Evolutionary conservation across 2,113 vertebrate species (phyloP), one percentile per base, ranked within the genome.

Genomic region (Crotalus tigris): DNA sequence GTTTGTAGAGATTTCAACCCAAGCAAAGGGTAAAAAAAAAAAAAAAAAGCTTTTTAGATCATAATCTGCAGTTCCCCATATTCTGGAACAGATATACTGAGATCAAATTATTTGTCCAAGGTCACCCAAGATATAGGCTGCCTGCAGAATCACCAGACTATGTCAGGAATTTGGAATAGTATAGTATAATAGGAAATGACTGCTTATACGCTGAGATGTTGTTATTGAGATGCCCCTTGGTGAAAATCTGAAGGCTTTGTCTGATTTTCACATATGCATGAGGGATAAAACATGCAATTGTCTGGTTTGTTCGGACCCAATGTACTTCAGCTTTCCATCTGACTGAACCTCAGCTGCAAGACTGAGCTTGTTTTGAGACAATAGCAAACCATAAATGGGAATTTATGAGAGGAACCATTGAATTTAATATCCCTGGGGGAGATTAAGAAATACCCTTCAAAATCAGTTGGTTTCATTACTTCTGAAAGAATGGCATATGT

Each of bases 351-450:
- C 26, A 17, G 11, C 87, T 49, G 13, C 53, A 15, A 51, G 53
- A 46, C n/a, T 57, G 33, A 51, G 39, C 29, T 57, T 57, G 24
- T 21, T 89, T 55, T 9, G 19, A 90, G 53, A 89, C 64, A 89
- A 92, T 90, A 58, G 64, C 92, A 85, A 92, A 85, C 33, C 69
- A 85, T 85, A 90, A 90, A 85, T 51, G 39, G 54, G 39, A 89
- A 89, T 75, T 46, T 58, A 92, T 92, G 88, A 33, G 64, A 92
- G 69, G 53, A 92, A 92, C 92, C 89, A 90, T 92, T 92, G 90
- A 89, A 81, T 90, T 59, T 89, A 92, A 57, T 46, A 13, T 92
- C 92, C 92, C 88, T 90, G 39, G 46, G 53, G 92, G 54, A 51
- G 64, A 92, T 88, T 69, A 92, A 92, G 81, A 85, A 88, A 51